Base-by-base conservation (phyloP, 2,797 vertebrate genomes). In the Sarcophilus harrisii region DNA sequence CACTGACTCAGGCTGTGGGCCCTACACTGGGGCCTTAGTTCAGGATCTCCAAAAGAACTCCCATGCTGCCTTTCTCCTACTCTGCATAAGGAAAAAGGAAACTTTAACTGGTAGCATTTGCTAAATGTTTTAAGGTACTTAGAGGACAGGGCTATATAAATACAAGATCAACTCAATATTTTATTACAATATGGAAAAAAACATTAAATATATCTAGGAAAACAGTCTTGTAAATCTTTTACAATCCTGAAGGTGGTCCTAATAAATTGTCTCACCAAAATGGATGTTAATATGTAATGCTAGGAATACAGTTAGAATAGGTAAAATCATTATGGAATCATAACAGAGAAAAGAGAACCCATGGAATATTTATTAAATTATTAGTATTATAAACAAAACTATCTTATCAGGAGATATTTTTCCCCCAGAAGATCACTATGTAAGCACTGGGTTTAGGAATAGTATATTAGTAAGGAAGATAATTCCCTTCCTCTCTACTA, bases 101-200 rank as follows among this genome's bases (percentile, higher is more conserved):
- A 73, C 58, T 95, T 90, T 95, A 45, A 73, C 66, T 94, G 21
- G 62, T 32, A 58, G 89, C 62, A 89, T 91, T 49, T 73, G 27
- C 45, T 13, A 55, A 92, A 93, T 87, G 27, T 92, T 94, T 90
- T 60, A 93, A 90, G 2, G 4, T 90, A 24, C 29, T 93, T 58
- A 57, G 32, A 73, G 60, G 14, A 93, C 52, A 12, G 52, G 38
- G 3, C 5, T 52, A 52, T 73, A 38, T 57, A 57, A 94, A 94
- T 54, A 87, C 58, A 81, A 1, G 12, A 92, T 30, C 8, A 66
- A 8, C 2, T 18, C 24, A 58, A 58, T 91, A 38, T 38, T 92
- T 95, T 73, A 89, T 87, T 91, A 49, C 38, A 91, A 91, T 90
- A 59, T 59, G 14, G 59, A 87, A 32, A 81, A 73, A 96, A 90